Evolutionary conservation across 2,797 vertebrate species (phyloP).

Genomic region (Delichon dasypus): DNA sequence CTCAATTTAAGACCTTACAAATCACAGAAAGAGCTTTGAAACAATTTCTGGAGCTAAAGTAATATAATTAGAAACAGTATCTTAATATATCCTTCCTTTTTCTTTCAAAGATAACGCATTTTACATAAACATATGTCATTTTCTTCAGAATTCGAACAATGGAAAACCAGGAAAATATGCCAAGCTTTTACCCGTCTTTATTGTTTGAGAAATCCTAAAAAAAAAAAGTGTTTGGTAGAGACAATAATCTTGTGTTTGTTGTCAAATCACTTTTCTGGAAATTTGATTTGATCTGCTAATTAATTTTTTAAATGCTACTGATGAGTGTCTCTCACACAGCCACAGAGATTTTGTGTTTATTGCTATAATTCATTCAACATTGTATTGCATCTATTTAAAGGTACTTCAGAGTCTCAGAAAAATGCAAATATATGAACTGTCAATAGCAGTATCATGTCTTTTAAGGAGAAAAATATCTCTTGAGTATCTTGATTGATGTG

Average conservation of each 20-base stretch:
- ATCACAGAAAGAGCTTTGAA: neutral
- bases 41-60: neutral
- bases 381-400: neutral
- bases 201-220: neutral
- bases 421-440: neutral
- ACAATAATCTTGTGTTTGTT: neutral
- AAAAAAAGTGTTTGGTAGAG: neutral
- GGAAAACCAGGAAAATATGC: neutral
- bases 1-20: neutral
- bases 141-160: neutral
- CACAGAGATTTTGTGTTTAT: neutral
- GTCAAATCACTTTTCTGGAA: neutral
- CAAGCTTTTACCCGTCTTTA: neutral
- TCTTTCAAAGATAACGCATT: neutral
- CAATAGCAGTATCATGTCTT: fast-evolving
- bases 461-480: neutral
- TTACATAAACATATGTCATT: neutral
- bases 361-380: neutral
- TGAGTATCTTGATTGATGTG: neutral
- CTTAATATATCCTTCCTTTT: neutral
- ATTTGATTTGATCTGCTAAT: neutral
- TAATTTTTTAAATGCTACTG: neutral
- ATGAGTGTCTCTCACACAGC: neutral
- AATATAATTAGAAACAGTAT: neutral
- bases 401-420: neutral